A percentile compares a stretch with the other conserved stretches of the same genome.
Conservation (phyloP, 2,113 vertebrate genomes). For the Leptosomus discolor region DNA sequence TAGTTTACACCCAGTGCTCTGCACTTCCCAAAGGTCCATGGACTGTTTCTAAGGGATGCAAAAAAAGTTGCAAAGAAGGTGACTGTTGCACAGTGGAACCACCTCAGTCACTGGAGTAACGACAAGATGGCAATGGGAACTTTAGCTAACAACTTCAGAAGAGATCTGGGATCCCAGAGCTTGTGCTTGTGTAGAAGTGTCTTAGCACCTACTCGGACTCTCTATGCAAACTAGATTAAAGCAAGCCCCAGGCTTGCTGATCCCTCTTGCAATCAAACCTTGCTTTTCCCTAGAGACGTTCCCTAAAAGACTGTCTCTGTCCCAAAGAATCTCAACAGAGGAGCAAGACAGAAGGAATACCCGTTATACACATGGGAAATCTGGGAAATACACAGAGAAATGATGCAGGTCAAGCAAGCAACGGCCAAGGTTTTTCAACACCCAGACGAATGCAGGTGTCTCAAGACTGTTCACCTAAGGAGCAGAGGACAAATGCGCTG, state of each 20-base stretch:
- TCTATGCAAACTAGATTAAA: not conserved
- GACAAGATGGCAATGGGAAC: not conserved
- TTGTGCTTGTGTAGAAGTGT: not conserved
- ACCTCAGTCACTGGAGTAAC: not conserved
- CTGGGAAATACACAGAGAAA: not conserved
- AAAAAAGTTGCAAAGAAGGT: not conserved
- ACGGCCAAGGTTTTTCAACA: not conserved
- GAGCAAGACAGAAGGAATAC: not conserved
- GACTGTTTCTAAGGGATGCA: not conserved
- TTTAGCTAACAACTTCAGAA: not conserved
- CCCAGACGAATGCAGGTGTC: fast-evolving
- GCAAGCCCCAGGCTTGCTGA: not conserved
- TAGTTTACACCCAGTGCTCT: not conserved
- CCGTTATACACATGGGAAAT: not conserved
- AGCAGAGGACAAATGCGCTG: not conserved
- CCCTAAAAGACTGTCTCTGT: not conserved
- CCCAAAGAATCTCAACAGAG: not conserved
- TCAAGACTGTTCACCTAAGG: not conserved
- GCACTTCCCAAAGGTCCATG: not conserved
- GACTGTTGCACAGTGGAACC: too few relatives aligned
- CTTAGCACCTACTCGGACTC: not conserved
- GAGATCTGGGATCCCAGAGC: not conserved
- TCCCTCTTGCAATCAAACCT: not conserved
- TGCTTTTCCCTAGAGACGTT: not conserved
- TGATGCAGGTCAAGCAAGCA: not conserved